A percentile compares a stretch with the other conserved stretches of the same genome.
These are phyloP conservation scores for Julus scanicus DNA, from an alignment of 2,888 invertebrate species.

Conservation along the genomic window DNA sequence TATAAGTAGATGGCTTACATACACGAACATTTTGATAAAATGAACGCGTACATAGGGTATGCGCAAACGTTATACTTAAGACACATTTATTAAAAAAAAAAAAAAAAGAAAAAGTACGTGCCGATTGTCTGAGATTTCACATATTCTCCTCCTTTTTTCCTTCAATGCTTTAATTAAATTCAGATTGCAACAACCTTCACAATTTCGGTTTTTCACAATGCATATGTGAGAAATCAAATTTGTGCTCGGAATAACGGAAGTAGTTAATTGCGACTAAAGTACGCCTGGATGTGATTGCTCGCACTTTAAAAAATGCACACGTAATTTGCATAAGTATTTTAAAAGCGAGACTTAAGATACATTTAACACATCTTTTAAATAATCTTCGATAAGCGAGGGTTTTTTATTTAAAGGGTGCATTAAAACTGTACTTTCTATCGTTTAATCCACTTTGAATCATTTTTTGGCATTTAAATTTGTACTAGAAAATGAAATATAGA, in stretches of 20 bases:
- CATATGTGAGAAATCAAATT: background rate
- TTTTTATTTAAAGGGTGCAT: too few species aligned
- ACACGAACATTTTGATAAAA: background rate
- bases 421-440: too few species aligned
- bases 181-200: background rate
- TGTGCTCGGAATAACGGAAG: background rate
- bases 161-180: background rate
- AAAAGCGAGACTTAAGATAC: background rate
- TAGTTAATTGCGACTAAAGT: background rate
- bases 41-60: background rate
- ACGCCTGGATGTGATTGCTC: background rate
- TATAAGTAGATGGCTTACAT: background rate
- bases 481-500: too few species aligned
- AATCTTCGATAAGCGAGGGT: too few species aligned
- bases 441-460: too few species aligned
- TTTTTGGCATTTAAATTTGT: too few species aligned
- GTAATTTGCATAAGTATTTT: background rate
- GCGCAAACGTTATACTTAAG: background rate
- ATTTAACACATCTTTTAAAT: too few species aligned
- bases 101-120: background rate
- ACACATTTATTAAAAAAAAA: background rate
- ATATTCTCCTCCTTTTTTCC: too few species aligned
- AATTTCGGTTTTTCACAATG: background rate
- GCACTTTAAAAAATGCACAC: constrained; percentile 10
- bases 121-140: constrained; percentile 20